Conservation (phyloP, 23 tunicate species). For the Trididemnum clinides region DNA sequence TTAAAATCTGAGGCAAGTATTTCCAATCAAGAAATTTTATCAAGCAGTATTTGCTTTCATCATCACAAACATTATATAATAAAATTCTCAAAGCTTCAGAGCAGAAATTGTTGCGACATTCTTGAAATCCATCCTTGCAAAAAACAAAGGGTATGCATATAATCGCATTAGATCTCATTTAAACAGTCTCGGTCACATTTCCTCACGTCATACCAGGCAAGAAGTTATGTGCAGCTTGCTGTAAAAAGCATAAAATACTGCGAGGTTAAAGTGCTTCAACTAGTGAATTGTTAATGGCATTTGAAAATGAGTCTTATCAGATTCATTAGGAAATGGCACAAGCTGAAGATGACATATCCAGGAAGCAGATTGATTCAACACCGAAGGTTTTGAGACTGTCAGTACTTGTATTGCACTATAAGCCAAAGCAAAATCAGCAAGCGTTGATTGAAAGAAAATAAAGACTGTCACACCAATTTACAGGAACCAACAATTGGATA, state of each 20-base stretch:
- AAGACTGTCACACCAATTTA: not conserved
- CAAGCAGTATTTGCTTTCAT: not conserved
- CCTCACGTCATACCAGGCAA: not conserved
- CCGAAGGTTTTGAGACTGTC: not conserved
- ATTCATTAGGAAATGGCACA: not conserved
- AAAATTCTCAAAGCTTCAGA: not conserved
- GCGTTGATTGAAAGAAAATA: not conserved
- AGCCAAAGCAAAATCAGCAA: not conserved
- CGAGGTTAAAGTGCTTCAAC: not conserved
- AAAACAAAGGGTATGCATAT: not conserved
- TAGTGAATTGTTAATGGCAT: not conserved
- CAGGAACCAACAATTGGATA: not conserved
- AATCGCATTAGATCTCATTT: not conserved
- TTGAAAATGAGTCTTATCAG: not conserved
- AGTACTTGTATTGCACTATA: not conserved
- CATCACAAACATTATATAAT: not conserved
- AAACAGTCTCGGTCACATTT: not conserved
- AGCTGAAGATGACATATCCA: not conserved
- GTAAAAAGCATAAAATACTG: conserved; percentile 1
- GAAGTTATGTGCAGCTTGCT: not conserved
- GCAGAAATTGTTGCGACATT: conserved; percentile 1
- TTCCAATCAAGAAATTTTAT: not conserved
- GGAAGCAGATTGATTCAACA: not conserved
- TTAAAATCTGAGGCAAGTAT: not conserved
- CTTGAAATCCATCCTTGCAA: not conserved